Evolutionary conservation across 1,140 invertebrate genomes (phyloP), one percentile per base, ranked within the genome.

Genomic region (Laodelphax striatellus): DNA sequence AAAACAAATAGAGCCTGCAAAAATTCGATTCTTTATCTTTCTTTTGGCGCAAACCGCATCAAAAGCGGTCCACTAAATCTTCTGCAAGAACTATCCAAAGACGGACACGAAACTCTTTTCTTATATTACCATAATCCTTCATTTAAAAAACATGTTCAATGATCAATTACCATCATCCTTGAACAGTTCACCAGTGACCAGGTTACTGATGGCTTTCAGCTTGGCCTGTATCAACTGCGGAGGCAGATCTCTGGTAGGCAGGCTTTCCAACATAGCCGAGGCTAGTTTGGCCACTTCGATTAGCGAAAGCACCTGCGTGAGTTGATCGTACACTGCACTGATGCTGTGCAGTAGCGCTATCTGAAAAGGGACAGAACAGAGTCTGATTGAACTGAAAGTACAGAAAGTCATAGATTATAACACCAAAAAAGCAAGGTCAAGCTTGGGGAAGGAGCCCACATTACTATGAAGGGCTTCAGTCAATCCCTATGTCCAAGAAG

Each of bases 101-200:
- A n/a, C n/a, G n/a, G n/a, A n/a, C n/a, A n/a, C n/a, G n/a, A n/a
- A n/a, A n/a, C n/a, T n/a, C n/a, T n/a, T n/a, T n/a, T n/a, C n/a
- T n/a, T 46, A 16, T 4, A 4, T 46, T 16, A 16, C n/a, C 19
- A 46, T 46, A 2, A 9, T 19, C n/a, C n/a, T n/a, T n/a, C n/a
- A n/a, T n/a, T n/a, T 46, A 16, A 2, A 16, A 16, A 46, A 46
- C 2, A 46, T 2, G 19, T 2, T 19, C 5, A 46, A 46, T 4
- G 9, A 46, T 46, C 43, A 46, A 16, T 50, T 50, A 75, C 83
- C 81, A 71, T 86, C 82, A 70, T 86, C 82, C 52, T 82, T 78
- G 64, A 91, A 88, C 1, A 91, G 71, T 61, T 81, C 78, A 3
- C 85, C 84, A 1, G 81, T 80, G 1, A 90, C 81, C 1, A 89